Evolutionary conservation across 2,113 vertebrate species (phyloP).

Genomic region (Hippopotamus amphibius): DNA sequence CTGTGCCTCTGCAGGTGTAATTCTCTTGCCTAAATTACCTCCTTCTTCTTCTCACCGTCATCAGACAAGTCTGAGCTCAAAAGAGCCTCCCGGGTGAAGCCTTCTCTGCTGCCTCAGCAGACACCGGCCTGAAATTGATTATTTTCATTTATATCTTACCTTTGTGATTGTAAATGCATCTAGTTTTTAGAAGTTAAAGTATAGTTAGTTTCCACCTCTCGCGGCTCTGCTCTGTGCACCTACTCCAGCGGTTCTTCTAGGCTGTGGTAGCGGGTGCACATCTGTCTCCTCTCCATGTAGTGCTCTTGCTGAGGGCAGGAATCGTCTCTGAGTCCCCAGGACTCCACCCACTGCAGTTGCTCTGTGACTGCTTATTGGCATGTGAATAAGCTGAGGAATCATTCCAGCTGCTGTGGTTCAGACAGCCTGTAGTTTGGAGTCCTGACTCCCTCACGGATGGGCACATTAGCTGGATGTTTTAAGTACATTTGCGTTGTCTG

Average conservation of each 20-base stretch:
- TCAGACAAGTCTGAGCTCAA: neutral
- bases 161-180: neutral
- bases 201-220: neutral
- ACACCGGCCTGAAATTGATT: neutral
- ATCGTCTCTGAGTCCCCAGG: neutral
- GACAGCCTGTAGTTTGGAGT: neutral
- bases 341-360: fast-evolving
- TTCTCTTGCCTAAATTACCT: neutral
- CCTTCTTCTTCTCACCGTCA: neutral
- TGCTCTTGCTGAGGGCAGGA: neutral
- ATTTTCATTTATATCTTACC: neutral
- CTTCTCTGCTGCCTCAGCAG: neutral
- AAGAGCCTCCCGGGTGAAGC: no score
- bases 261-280: fast-evolving
- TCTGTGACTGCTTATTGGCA: neutral
- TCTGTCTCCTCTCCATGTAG: neutral
- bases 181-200: neutral
- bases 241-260: neutral
- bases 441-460: fast-evolving
- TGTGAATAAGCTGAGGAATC: neutral
- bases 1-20: neutral
- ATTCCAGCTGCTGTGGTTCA: neutral
- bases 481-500: neutral
- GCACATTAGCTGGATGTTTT: neutral
- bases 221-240: neutral